phyloP scores from a whole-genome alignment of 2,113 vertebrate genomes.

The Tragelaphus buxtoni region DNA sequence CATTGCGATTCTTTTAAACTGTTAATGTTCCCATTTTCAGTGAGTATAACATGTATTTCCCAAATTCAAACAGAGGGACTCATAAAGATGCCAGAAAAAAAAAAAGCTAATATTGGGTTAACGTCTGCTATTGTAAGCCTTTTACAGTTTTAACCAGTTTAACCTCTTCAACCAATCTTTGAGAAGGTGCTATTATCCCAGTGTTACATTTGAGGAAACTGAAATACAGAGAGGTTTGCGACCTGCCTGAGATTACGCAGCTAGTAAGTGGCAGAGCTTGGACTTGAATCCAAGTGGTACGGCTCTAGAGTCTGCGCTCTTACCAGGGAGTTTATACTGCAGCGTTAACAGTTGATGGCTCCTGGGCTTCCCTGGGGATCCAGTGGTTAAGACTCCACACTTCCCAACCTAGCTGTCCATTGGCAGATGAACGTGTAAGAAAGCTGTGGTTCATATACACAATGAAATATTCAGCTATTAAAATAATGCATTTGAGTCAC shows the following conservation, averaged over 20 bases:
- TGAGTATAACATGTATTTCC: neutral
- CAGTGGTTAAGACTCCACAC: neutral
- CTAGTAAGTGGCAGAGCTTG: neutral
- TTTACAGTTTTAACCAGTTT: neutral
- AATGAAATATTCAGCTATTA: neutral
- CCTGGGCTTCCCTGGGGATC: neutral
- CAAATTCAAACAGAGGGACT: conserved; percentile 36
- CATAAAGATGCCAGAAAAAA: neutral
- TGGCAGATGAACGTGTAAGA: neutral
- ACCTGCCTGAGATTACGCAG: neutral
- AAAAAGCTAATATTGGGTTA: neutral
- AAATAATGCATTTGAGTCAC: neutral
- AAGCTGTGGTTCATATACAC: neutral
- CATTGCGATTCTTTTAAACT: neutral
- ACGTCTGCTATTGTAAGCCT: neutral
- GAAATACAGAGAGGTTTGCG: neutral
- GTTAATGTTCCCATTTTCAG: conserved; percentile 17
- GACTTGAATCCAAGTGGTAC: neutral
- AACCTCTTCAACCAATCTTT: neutral
- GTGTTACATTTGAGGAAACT: neutral
- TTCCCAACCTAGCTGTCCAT: neutral
- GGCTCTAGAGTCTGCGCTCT: neutral
- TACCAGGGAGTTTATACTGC: neutral
- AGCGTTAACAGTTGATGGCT: neutral
- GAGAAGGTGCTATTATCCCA: neutral